A percentile compares a stretch with the other conserved stretches of the same genome.
phyloP scores from a whole-genome alignment of 2,113 vertebrate species.

The Chaetodon trifascialis region DNA sequence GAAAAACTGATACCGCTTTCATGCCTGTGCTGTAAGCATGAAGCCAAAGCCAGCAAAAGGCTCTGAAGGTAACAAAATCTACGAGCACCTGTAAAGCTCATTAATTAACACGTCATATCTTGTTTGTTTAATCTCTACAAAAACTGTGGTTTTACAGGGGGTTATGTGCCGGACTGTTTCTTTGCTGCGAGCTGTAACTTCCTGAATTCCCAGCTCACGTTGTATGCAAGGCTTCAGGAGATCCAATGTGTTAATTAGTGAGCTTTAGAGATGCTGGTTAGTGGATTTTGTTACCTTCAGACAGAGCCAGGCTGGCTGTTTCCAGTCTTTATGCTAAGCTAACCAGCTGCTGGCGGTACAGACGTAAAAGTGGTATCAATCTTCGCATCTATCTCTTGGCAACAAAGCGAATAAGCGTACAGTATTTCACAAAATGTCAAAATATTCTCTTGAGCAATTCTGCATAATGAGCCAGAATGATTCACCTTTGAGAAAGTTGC shows the following conservation, averaged over 20 bases:
- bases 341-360: neutral
- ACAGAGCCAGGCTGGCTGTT: neutral
- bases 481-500: constrained; percentile 5
- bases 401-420: neutral
- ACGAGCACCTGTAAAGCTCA: neutral
- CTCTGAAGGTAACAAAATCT: neutral
- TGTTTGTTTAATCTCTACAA: neutral
- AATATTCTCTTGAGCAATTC: constrained; percentile 1
- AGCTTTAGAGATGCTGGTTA: neutral
- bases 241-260: neutral
- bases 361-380: neutral
- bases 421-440: neutral
- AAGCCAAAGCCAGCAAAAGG: neutral
- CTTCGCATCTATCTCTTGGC: neutral
- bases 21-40: neutral
- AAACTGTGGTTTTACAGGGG: neutral
- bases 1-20: neutral
- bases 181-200: neutral
- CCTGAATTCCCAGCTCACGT: neutral
- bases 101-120: neutral
- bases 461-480: neutral
- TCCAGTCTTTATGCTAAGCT: constrained; percentile 16
- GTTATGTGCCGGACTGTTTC: neutral
- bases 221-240: neutral
- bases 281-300: neutral